phyloP scores from a whole-genome alignment of 2,113 vertebrate species.

The Hemicordylus capensis region DNA sequence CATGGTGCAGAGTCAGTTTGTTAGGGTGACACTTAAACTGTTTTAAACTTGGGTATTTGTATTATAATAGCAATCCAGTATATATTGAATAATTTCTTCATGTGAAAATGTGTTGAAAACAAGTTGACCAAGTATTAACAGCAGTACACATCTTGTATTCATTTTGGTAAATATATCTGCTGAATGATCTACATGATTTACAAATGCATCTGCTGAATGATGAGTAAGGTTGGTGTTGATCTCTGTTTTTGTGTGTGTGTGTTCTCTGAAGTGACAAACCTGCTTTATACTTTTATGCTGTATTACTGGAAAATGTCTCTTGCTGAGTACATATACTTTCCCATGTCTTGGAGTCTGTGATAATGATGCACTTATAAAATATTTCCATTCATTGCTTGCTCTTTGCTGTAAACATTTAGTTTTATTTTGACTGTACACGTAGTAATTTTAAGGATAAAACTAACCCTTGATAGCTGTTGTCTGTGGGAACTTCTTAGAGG shows the following conservation, averaged over 20 bases:
- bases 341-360: conserved; percentile 1
- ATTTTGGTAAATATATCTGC: neutral
- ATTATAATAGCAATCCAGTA: no score
- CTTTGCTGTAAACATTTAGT: conserved; percentile 12
- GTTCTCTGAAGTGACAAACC: neutral
- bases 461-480: conserved; percentile 7
- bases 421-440: neutral
- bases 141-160: neutral
- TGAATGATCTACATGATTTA: no score
- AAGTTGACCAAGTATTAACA: neutral
- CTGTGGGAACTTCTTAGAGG: conserved; percentile 20
- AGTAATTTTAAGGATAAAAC: conserved; percentile 25
- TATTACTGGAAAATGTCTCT: neutral
- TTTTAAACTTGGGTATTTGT: no score
- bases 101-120: neutral
- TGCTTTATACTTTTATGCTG: neutral
- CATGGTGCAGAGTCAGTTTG: no score
- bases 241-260: neutral
- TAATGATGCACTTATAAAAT: conserved; percentile 23
- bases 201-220: no score
- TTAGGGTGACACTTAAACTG: no score
- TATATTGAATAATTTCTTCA: neutral
- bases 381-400: neutral
- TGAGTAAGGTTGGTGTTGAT: neutral
- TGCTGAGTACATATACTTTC: conserved; percentile 1